Base-by-base conservation (phyloP, 1,140 invertebrate genomes). In the Metaphire vulgaris region DNA sequence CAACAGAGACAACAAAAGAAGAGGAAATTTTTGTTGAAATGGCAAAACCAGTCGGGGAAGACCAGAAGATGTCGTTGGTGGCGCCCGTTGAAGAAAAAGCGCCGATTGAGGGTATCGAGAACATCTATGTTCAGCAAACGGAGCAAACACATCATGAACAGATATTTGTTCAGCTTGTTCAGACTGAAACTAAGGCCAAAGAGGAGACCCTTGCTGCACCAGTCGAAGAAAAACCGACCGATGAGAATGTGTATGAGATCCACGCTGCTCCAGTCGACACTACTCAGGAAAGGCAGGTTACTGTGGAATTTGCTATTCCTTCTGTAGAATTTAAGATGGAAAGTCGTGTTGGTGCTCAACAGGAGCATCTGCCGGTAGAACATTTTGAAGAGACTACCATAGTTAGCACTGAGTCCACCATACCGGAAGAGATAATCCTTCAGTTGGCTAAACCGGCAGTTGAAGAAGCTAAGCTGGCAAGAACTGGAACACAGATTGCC, bases 71-170 rank as follows among this genome's bases (percentile, higher is more conserved):
- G 30, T 75, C 76, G 66, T 79, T 81, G 65, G 75, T 82, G 65
- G 33, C 34, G 15, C 75, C 65, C 1, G 21, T 34, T 72, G 31
- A 64, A 29, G 72, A 77, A 64, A 70, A 71, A 28, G 15, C 70
- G 15, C 28, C 68, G 56, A 77, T 75, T 67, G 76, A 78, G 31
- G 33, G 74, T 74, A 34, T 74, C 70, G 79, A 80, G 74, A 80
- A 75, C 41, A 80, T 80, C 33, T 74, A 80, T 0, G 71, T 78
- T 68, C 79, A 79, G 68, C 69, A 81, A 29, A 34, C 74, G 21
- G 41, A 56, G 41, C 6, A 56, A 21, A 56, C 41, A 56, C 41
- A 56, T 56, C 41, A 56, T 21, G 41, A 56, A 56, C 41, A 56
- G 41, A 21, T 56, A 6, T 56, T 56, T 56, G 41, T 56, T 56